These are phyloP conservation scores for Embidobia sp. DNA, from an alignment of 2,888 invertebrate species.

Conservation along the genomic window DNA sequence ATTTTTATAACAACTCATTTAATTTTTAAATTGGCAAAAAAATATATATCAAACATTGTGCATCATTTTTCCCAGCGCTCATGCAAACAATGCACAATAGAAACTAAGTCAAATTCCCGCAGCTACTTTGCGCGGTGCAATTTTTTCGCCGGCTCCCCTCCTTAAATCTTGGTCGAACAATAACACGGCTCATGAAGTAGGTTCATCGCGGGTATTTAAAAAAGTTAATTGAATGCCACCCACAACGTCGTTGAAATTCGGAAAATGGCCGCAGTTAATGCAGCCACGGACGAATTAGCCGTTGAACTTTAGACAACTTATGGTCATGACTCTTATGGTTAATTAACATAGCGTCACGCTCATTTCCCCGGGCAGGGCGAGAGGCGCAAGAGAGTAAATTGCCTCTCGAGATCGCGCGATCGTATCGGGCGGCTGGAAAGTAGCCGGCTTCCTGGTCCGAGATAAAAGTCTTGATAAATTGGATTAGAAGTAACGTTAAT, in stretches of 20 bases:
- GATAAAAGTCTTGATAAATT: constrained; percentile 62
- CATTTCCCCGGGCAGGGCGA: constrained; percentile 39
- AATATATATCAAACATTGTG: no score
- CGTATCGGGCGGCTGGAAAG: constrained; percentile 46
- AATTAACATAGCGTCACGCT: constrained; percentile 64
- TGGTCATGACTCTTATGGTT: constrained; percentile 57
- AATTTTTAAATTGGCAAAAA: no score
- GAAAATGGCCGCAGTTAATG: constrained; percentile 40
- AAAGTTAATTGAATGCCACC: constrained; percentile 50
- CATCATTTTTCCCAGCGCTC: no score
- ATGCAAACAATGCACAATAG: no score
- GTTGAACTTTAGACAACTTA: constrained; percentile 59
- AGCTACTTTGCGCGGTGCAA: no score
- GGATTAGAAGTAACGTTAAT: constrained; percentile 60
- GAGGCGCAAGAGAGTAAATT: constrained; percentile 55
- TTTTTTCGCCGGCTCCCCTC: no score
- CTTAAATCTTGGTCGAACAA: neutral
- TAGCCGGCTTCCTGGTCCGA: constrained; percentile 55
- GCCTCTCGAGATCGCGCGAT: constrained; percentile 54
- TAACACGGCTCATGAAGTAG: neutral
- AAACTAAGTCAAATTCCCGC: no score
- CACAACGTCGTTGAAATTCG: constrained; percentile 50
- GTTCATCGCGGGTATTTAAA: constrained; percentile 28
- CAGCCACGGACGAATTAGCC: constrained; percentile 52
- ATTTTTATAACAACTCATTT: no score